Base-by-base conservation (phyloP, 1,140 invertebrate species). In the Paralvinella palmiformis region DNA sequence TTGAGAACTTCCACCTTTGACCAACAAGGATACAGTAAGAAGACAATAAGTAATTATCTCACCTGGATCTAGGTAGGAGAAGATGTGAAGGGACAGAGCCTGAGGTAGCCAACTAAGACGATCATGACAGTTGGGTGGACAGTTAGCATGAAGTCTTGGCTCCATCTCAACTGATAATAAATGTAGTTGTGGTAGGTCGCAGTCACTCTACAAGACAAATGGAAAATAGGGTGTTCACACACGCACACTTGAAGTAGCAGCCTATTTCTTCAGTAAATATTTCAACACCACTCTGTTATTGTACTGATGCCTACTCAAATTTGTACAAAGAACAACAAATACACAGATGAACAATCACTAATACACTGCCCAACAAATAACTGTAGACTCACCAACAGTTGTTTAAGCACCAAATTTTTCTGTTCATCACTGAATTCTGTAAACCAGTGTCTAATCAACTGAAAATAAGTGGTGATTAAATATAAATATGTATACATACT, bases 61-160 rank as follows among this genome's bases (percentile, higher is more conserved):
- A 83, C 82, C 78, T 75, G 83, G 82, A 68, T 84, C 83, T n/a
- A 84, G 73, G 66, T 78, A 83, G n/a, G 80, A 79, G 62, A 84
- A 75, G 36, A 84, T 81, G 56, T 79, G 75, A 44, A 77, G 70
- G 48, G 81, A 75, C 5, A 83, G 62, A 62, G 72, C 73, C 17
- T 70, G 64, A 44, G 83, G 83, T n/a, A 84, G 69, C 76, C 77
- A 81, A 22, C 78, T 79, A 20, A 84, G 68, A 44, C 78, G 75
- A 71, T 84, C 83, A 60, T 81, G 73, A 68, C 83, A 83, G 68
- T 83, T 83, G 13, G 77, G 74, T 22, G 81, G 82, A 68, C 83
- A 84, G 32, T 74, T 76, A 27, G 73, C 70, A 62, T 84, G 83
- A 6, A 82, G 73, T 56, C 75, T 75, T 13, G 74, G 66, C 35